These are phyloP conservation scores for Darevskia mixta DNA, from an alignment of 2,797 vertebrate species.

Conservation along the genomic window DNA sequence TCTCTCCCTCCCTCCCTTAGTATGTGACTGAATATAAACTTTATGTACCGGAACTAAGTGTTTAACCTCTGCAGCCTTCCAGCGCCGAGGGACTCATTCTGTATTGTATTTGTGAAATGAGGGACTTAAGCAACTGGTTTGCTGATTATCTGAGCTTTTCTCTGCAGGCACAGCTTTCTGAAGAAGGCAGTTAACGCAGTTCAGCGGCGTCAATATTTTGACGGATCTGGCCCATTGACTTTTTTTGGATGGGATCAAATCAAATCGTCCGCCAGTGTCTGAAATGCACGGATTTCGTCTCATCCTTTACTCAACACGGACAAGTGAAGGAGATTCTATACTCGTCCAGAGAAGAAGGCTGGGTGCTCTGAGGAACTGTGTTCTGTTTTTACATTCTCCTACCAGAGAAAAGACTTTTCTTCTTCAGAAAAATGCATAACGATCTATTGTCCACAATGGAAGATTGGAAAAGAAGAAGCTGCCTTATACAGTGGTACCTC, in stretches of 20 bases:
- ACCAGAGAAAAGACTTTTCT: too few species aligned
- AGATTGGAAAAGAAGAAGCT: too few species aligned
- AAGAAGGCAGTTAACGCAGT: not conserved
- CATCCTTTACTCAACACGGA: not conserved
- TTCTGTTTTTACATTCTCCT: not conserved
- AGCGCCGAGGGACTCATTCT: slow-evolving; percentile 62
- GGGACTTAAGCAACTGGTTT: slow-evolving; percentile 45
- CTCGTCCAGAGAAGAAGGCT: not conserved
- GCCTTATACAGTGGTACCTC: too few species aligned
- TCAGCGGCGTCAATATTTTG: not conserved
- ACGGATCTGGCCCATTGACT: not conserved
- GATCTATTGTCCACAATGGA: too few species aligned
- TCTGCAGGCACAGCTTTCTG: slow-evolving; percentile 22
- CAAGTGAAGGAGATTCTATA: not conserved
- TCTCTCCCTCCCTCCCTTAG: not conserved
- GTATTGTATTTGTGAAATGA: slow-evolving; percentile 58
- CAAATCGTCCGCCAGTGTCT: not conserved
- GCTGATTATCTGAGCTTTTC: slow-evolving; percentile 8
- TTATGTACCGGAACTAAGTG: slow-evolving; percentile 69
- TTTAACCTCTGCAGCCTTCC: slow-evolving; percentile 69
- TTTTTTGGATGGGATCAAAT: not conserved
- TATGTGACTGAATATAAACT: slow-evolving; percentile 69
- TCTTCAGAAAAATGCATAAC: too few species aligned
- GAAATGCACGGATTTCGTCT: slow-evolving; percentile 27
- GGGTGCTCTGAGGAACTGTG: not conserved